Base-by-base conservation (phyloP, 2,888 invertebrate species). In the Campopleginae sp. region DNA sequence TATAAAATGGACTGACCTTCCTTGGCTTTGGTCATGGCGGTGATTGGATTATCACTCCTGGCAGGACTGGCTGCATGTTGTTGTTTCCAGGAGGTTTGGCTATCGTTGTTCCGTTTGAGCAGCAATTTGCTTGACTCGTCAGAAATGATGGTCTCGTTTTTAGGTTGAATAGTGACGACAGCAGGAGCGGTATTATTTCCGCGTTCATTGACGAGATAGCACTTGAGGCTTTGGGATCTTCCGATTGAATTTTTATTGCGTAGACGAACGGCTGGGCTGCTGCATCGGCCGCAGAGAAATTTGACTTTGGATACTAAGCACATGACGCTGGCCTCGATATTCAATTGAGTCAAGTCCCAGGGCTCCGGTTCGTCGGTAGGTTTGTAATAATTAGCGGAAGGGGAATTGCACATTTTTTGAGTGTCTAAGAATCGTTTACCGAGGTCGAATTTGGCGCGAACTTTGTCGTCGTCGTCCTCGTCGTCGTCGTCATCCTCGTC, bases 311-410 rank as follows among this genome's bases (percentile, higher is more conserved):
- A 97, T 33, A 97, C 96, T 86, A 98, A 94, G 93, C 97, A 98
- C 96, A 98, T 97, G 7, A 98, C 96, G 90, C 97, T 97, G 0
- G 98, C 98, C 94, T 98, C 97, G 76, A 97, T 97, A 91, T 98
- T 98, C 54, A 98, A 93, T 89, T 97, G 96, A 0, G 97, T 98
- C 84, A 98, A 94, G 92, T 98, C 98, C 95, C 97, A 96, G 0
- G 98, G 98, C 91, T 98, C 97, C 0, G 97, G 97, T 90, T 97
- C 97, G 90, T 97, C 97, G 0, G 96, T 96, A 0, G 97, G 97
- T 85, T 97, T 96, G 91, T 97, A 97, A 92, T 97, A 97, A 93
- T 97, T 97, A 1, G 97, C 96, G 19, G 96, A 96, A 38, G 96
- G 96, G 74, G 96, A 96, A 88, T 95, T 95, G 94, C 95, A 96